Conservation (phyloP, 2,888 invertebrate species). For the Tetropium fuscum region DNA sequence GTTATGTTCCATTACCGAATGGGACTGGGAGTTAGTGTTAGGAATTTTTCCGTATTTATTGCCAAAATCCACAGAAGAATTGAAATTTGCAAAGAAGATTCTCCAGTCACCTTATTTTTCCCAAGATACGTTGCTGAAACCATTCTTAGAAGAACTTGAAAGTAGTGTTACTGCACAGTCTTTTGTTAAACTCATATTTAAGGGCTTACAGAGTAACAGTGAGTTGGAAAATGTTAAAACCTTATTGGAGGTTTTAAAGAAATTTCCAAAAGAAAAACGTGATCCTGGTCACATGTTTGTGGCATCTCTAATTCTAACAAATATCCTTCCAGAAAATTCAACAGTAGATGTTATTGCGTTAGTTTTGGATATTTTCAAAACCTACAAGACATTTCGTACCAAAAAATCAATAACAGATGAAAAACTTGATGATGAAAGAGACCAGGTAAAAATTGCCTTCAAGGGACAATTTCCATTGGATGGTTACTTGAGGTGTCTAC, state of each 20-base stretch:
- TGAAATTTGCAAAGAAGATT: conserved; percentile 64
- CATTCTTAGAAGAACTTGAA: conserved; percentile 26
- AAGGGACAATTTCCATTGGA: conserved; percentile 69
- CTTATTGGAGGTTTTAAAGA: conserved; percentile 43
- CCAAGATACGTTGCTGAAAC: conserved; percentile 55
- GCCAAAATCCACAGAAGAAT: conserved; percentile 66
- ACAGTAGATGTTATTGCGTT: conserved; percentile 62
- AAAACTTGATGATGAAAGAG: conserved; percentile 50
- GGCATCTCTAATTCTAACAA: conserved; percentile 66
- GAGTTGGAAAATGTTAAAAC: conserved; percentile 33
- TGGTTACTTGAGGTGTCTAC: conserved; percentile 70
- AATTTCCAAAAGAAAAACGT: conserved; percentile 37
- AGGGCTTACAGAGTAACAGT: conserved; percentile 38
- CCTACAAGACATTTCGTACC: conserved; percentile 64
- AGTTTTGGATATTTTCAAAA: conserved; percentile 65
- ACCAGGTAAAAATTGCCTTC: conserved; percentile 56
- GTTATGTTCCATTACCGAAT: conserved; percentile 50
- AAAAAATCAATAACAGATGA: conserved; percentile 50
- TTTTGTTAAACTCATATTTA: conserved; percentile 46
- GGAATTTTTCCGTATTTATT: conserved; percentile 74
- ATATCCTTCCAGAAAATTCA: conserved; percentile 63
- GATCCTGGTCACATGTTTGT: conserved; percentile 53
- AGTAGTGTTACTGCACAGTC: conserved; percentile 22
- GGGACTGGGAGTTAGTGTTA: conserved; percentile 71
- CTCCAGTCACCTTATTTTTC: conserved; percentile 65